phyloP scores from a whole-genome alignment of 2,797 vertebrate species.

The Orestias chungarensis region DNA sequence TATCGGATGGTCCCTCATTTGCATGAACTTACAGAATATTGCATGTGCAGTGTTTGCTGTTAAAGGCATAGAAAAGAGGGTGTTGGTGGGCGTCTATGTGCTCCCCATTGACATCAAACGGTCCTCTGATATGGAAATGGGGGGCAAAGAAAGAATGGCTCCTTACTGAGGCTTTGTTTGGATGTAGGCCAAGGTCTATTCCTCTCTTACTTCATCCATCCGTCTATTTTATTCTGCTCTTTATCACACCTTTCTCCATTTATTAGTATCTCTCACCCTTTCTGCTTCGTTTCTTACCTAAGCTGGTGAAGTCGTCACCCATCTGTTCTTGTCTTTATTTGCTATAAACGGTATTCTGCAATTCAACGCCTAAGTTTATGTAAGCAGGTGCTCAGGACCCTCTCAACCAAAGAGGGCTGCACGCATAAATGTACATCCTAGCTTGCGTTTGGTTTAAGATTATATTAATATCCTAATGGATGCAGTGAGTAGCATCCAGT shows the following conservation, averaged over 20 bases:
- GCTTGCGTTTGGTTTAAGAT: not conserved
- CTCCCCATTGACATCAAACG: constrained; percentile 96
- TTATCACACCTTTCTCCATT: constrained; percentile 39
- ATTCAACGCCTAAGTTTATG: not conserved
- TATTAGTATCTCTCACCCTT: constrained; percentile 20
- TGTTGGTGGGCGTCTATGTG: constrained; percentile 81
- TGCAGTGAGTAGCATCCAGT: not conserved
- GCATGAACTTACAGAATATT: constrained; percentile 86
- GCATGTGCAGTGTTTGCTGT: constrained; percentile 89
- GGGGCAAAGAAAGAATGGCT: constrained; percentile 85
- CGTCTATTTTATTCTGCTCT: constrained; percentile 35
- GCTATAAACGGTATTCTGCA: not conserved
- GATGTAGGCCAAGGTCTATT: constrained; percentile 87
- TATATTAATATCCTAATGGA: not conserved
- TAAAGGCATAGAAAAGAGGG: constrained; percentile 85
- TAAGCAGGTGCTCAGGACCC: not conserved
- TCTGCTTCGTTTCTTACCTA: constrained; percentile 13
- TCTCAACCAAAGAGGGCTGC: not conserved
- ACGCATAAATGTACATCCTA: not conserved
- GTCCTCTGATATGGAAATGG: constrained; percentile 97
- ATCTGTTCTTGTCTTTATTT: not conserved
- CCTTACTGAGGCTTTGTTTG: constrained; percentile 86
- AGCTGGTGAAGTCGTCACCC: constrained; percentile 1
- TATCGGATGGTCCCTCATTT: constrained; percentile 87
- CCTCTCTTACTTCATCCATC: constrained; percentile 53